Evolutionary conservation across 1,140 invertebrate genomes (phyloP).

Genomic region (Luehdorfia chinensis): DNA sequence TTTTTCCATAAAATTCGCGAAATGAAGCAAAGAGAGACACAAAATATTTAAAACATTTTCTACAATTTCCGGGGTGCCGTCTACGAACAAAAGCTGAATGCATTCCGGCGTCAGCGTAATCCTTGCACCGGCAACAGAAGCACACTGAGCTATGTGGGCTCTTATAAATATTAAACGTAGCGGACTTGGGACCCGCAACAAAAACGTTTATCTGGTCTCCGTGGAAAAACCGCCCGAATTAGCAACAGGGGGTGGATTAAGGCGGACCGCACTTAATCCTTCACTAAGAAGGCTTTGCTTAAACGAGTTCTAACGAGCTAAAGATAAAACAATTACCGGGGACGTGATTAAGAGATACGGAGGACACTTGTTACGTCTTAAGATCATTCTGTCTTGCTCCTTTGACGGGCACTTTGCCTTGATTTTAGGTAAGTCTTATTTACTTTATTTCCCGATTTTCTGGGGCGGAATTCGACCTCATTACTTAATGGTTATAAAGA

Average conservation of each 20-base stretch:
- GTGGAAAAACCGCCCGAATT: constrained; percentile 73
- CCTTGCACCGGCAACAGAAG: constrained; percentile 56
- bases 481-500: constrained; percentile 23
- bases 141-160: constrained; percentile 52
- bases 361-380: constrained; percentile 74
- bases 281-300: constrained; percentile 76
- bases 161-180: constrained; percentile 71
- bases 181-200: constrained; percentile 50
- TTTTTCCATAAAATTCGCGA: constrained; percentile 16
- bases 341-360: constrained; percentile 74
- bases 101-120: constrained; percentile 52
- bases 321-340: constrained; percentile 76
- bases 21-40: constrained; percentile 2
- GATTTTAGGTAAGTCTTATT: constrained; percentile 28
- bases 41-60: constrained; percentile 35
- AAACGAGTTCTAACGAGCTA: constrained; percentile 77
- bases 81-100: constrained; percentile 45
- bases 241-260: constrained; percentile 72
- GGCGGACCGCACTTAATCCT: constrained; percentile 74
- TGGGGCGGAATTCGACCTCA: constrained; percentile 26
- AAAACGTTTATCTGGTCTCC: constrained; percentile 72
- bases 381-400: constrained; percentile 40
- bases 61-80: constrained; percentile 35
- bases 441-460: constrained; percentile 26
- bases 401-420: constrained; percentile 34